Evolutionary conservation across 2,113 vertebrate genomes (phyloP), one percentile per base, ranked within the genome.

Genomic region (Cromileptes altivelis): DNA sequence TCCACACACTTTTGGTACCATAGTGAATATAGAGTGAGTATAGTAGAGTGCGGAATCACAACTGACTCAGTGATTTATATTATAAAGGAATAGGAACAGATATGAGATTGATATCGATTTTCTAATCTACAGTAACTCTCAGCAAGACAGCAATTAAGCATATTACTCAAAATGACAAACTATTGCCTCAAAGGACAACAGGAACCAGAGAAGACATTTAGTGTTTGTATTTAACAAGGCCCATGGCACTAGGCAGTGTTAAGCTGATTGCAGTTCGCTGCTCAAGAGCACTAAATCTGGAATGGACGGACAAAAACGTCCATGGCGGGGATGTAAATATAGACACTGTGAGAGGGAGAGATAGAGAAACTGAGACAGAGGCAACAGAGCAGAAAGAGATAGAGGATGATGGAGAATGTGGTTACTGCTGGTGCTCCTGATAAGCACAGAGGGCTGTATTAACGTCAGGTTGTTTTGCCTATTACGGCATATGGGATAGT

Each of bases 371-470:
- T 2, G 37, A 79, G 67, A 78, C 10, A 23, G 75, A 75, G 72
- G 60, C 55, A 69, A 23, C 14, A 17, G 60, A 27, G 12, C 40
- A 74, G 69, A 71, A 49, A 15, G 72, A 86, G 78, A 81, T 73
- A 83, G 58, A 52, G 82, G 71, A 67, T 80, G 89, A 88, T 87
- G 75, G 80, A 82, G 75, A 80, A 37, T 14, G 49, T 72, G 10
- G 69, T 12, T 15, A 37, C 78, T 64, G 80, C 91, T 94, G 92
- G 61, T 60, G 49, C 53, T 78, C 40, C 82, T 42, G 93, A 94
- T 94, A 94, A 94, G 92, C 87, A 64, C 61, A 67, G 75, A 72
- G 4, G 78, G 70, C 69, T 70, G 58, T 70, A 84, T 91, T 88
- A 89, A 78, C 12, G 62, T 84, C 83, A 71, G 75, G 45, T 75